Conservation (phyloP, 2,113 vertebrate species). For the Gavia stellata region DNA sequence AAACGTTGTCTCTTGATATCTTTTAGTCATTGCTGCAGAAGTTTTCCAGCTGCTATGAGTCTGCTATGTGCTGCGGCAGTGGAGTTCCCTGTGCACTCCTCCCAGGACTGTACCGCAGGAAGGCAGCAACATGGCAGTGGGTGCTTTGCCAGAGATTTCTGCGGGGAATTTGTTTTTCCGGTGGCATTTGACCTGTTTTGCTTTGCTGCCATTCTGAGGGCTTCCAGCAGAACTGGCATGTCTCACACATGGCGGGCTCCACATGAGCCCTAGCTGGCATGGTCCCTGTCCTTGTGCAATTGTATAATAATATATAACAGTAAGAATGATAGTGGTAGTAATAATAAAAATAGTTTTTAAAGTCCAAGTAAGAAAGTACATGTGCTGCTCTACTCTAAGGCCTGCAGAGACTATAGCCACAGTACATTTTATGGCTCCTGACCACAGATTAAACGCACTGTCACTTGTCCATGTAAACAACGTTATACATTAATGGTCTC, state of each 20-base stretch:
- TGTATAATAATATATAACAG: not conserved
- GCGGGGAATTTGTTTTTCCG: not conserved
- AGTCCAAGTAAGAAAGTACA: not conserved
- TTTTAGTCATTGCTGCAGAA: not conserved
- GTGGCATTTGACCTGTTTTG: not conserved
- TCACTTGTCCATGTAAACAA: not conserved
- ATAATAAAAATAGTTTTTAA: not conserved
- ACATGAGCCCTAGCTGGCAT: not conserved
- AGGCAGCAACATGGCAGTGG: not conserved
- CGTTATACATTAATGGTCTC: not conserved
- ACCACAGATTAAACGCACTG: not conserved
- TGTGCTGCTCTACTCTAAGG: not conserved
- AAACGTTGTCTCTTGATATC: not conserved
- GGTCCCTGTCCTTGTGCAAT: not conserved
- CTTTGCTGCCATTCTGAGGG: not conserved
- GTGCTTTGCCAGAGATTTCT: not conserved
- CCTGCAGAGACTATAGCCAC: not conserved
- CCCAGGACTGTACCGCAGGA: fast-evolving
- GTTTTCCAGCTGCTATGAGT: not conserved
- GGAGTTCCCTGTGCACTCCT: not conserved
- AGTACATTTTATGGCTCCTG: not conserved
- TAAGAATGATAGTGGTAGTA: not conserved
- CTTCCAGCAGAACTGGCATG: not conserved
- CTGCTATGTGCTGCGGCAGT: fast-evolving
- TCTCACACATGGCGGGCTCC: not conserved